These are phyloP conservation scores for Bursaphelenchus okinawaensis DNA, from an alignment of 2,888 invertebrate species.

Conservation along the genomic window DNA sequence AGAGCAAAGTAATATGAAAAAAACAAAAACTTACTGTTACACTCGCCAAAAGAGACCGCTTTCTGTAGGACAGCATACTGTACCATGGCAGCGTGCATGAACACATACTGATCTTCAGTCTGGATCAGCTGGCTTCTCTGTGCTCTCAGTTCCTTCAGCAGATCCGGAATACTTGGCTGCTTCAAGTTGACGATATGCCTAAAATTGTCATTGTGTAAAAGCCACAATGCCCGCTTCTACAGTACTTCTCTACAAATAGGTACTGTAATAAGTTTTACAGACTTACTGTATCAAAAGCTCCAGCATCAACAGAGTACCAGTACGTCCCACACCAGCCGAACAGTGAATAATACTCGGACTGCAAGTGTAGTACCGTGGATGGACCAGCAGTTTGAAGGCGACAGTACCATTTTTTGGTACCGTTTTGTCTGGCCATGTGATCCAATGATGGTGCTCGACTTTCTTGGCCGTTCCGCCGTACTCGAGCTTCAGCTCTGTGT, in stretches of 20 bases:
- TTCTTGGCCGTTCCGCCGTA: constrained; percentile 12
- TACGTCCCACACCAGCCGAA: constrained; percentile 24
- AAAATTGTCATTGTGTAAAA: background rate
- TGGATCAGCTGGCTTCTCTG: constrained; percentile 18
- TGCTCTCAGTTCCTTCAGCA: constrained; percentile 13
- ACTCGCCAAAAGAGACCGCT: background rate
- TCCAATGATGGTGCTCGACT: constrained; percentile 26
- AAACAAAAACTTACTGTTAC: background rate
- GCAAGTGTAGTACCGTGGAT: constrained; percentile 15
- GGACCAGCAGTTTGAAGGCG: constrained; percentile 25
- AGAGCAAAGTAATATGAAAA: too few species aligned
- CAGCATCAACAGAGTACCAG: constrained; percentile 22
- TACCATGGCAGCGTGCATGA: constrained; percentile 10
- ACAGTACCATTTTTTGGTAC: constrained; percentile 24
- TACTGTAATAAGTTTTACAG: too few species aligned
- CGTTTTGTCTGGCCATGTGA: constrained; percentile 26
- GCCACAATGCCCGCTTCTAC: too few species aligned
- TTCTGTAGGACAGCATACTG: constrained; percentile 11
- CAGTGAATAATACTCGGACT: constrained; percentile 30
- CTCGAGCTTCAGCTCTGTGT: constrained; percentile 15
- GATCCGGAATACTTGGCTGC: constrained; percentile 4
- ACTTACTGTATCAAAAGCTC: constrained; percentile 15
- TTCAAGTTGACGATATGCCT: constrained; percentile 11
- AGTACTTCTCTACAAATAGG: too few species aligned
- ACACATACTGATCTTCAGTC: constrained; percentile 25